A percentile compares a stretch with the other conserved stretches of the same genome.
phyloP scores from a whole-genome alignment of 2,113 vertebrate genomes.

The Acanthochromis polyacanthus region DNA sequence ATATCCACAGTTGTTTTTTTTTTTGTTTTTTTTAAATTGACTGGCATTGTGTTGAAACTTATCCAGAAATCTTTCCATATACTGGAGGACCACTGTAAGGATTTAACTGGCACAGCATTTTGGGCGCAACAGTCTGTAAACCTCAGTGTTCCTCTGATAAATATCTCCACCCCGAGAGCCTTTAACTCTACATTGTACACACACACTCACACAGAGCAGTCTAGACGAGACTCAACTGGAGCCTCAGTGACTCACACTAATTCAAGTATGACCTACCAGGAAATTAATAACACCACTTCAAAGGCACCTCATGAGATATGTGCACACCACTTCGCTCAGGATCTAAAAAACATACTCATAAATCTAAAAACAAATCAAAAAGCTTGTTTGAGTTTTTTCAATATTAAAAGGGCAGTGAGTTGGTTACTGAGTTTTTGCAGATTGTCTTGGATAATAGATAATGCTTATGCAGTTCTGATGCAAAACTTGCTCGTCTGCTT shows the following conservation, averaged over 20 bases:
- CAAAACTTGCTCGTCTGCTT: neutral
- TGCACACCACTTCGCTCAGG: conserved; percentile 22
- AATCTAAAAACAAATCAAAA: conserved; percentile 19
- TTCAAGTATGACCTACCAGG: conserved; percentile 73
- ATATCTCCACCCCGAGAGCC: conserved; percentile 39
- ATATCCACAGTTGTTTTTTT: neutral
- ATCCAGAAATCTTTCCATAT: neutral
- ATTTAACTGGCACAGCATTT: neutral
- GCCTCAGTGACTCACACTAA: conserved; percentile 64
- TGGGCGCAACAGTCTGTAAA: conserved; percentile 5
- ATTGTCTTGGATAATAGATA: neutral
- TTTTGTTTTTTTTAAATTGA: conserved; percentile 8
- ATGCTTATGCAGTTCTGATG: neutral
- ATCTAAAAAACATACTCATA: conserved; percentile 29
- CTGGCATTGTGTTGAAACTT: neutral
- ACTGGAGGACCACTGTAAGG: neutral
- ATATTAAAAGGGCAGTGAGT: neutral
- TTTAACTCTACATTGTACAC: conserved; percentile 40
- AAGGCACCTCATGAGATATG: conserved; percentile 52
- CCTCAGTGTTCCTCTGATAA: conserved; percentile 23
- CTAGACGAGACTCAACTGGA: conserved; percentile 55
- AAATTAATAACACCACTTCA: conserved; percentile 73
- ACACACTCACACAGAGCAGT: conserved; percentile 25
- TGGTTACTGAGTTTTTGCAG: neutral
- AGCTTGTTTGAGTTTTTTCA: neutral